A percentile compares a stretch with the other conserved stretches of the same genome.
Evolutionary conservation across 2,113 vertebrate species (phyloP).

Genomic region (Tupaia tana): DNA sequence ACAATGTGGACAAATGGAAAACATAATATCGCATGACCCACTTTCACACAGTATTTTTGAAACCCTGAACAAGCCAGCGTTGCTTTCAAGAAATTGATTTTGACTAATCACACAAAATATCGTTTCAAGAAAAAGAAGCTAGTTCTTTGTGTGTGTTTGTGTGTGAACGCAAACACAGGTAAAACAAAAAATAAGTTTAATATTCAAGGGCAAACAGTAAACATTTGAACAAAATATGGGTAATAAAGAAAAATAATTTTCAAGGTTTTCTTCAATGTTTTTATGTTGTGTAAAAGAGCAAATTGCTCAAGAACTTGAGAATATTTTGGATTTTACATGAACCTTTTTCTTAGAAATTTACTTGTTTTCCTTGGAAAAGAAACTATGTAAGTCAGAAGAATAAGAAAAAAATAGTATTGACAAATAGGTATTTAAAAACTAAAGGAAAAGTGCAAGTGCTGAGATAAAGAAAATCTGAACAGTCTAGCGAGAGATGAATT

Average conservation of each 20-base stretch:
- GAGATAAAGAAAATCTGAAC: background rate
- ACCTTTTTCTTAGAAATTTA: background rate
- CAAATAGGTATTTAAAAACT: constrained; percentile 11
- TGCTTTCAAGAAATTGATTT: constrained; percentile 42
- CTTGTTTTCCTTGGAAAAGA: constrained; percentile 25
- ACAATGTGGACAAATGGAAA: background rate
- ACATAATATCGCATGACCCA: background rate
- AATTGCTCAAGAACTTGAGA: background rate
- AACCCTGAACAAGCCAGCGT: background rate
- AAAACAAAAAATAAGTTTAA: background rate
- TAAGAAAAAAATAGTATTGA: background rate
- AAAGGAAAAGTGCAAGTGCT: background rate
- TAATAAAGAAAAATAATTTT: background rate
- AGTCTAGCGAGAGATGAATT: background rate
- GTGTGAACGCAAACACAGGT: background rate
- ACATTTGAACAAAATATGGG: background rate
- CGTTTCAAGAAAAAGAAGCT: background rate
- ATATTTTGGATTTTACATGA: background rate
- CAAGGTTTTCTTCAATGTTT: background rate
- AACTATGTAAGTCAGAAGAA: background rate
- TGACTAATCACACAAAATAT: background rate
- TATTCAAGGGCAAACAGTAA: background rate
- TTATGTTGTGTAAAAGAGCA: background rate
- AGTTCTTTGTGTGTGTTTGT: background rate
- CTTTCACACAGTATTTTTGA: background rate